Evolutionary conservation across 2,888 invertebrate species (phyloP), one percentile per base, ranked within the genome.

Genomic region (Spisula subtruncata): DNA sequence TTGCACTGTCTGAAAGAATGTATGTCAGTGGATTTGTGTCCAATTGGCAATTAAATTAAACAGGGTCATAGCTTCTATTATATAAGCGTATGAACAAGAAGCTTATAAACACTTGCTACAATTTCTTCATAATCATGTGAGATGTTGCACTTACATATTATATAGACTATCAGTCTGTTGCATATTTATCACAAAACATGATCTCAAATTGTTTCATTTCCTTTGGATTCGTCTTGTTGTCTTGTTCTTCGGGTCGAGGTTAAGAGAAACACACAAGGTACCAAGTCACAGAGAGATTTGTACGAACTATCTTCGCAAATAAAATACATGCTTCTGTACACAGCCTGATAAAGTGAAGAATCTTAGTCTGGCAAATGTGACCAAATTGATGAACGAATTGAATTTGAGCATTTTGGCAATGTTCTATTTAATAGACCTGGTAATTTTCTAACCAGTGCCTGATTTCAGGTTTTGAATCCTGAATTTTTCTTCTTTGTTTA

Each of bases 191-290:
- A 66, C 25, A 66, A 66, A 25, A 66, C 25, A 66, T 66, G 60
- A 66, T n/a, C 25, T 66, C 60, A n/a, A 10, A 66, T 12, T 6
- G 60, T 66, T 83, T 83, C 60, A 83, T 20, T 60, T 83, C 71
- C 29, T 66, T 84, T 41, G 66, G 79, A 35, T 32, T 75, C 51
- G 85, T 85, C 75, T 85, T 12, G 25, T 46, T 25, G 85, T 85
- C 75, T 85, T 85, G 79, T 79, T 85, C 85, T 85, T 79, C 75
- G 18, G 12, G 48, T 51, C 51, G 71, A 16, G 25, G 60, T 66
- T 25, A 25, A n/a, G 25, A 66, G 60, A 66, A 66, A n/a, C 60
- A n/a, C 60, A 66, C 25, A 66, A 25, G 60, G 60, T 66, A 66
- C 60, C n/a, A 25, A 66, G 60, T 66, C 60, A 25, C 60, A 25